phyloP scores from a whole-genome alignment of 2,113 vertebrate species.

The Uria aalge region DNA sequence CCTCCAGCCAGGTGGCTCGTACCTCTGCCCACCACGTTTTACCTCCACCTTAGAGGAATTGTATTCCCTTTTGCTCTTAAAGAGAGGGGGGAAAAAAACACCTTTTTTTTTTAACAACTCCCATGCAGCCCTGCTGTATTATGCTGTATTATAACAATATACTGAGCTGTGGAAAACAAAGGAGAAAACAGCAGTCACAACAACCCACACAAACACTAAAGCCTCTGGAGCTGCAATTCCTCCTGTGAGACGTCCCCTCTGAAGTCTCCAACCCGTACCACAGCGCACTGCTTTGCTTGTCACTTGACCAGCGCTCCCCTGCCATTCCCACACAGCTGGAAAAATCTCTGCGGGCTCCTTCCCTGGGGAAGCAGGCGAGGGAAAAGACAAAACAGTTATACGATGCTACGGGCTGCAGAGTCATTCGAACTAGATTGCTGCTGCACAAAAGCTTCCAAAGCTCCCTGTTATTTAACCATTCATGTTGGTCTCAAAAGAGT shows the following conservation, averaged over 20 bases:
- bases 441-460: neutral
- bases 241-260: neutral
- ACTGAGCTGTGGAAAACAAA: neutral
- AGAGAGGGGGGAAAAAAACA: neutral
- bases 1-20: constrained; percentile 5
- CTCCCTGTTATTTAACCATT: neutral
- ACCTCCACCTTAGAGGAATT: neutral
- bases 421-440: neutral
- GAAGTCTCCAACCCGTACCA: neutral
- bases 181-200: neutral
- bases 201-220: neutral
- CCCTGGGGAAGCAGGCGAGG: neutral
- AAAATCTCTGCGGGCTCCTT: constrained; percentile 3
- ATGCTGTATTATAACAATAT: neutral
- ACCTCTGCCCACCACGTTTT: neutral
- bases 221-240: neutral
- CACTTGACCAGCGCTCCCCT: neutral
- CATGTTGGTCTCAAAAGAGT: neutral
- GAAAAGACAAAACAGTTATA: neutral
- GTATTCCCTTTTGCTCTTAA: neutral
- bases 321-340: neutral
- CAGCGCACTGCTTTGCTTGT: neutral
- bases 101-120: neutral
- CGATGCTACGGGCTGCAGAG: neutral
- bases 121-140: neutral